Evolutionary conservation across 2,797 vertebrate species (phyloP).

Genomic region (Corythornis leucogaster): DNA sequence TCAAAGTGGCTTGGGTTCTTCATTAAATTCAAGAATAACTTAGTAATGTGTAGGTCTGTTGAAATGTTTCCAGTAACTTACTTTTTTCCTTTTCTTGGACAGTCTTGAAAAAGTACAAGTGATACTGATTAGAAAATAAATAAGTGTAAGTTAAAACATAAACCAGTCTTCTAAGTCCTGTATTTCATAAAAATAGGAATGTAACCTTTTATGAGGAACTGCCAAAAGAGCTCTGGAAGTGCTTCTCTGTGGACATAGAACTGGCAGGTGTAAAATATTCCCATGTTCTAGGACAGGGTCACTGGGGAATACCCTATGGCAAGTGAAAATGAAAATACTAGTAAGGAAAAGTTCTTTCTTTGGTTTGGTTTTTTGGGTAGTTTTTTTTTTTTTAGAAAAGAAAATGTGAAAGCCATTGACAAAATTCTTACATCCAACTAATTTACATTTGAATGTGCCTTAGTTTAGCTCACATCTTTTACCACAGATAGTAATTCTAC

Average conservation of each 20-base stretch:
- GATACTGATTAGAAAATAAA: slow-evolving; percentile 21
- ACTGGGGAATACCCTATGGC: background rate
- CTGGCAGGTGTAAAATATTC: background rate
- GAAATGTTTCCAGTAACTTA: background rate
- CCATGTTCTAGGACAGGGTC: background rate
- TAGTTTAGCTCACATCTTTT: background rate
- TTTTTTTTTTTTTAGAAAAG: background rate
- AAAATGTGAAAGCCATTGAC: background rate
- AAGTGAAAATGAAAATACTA: slow-evolving; percentile 11
- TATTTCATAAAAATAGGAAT: background rate
- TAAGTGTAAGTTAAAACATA: background rate
- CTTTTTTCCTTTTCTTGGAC: background rate
- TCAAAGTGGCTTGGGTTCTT: background rate
- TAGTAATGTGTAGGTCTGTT: background rate
- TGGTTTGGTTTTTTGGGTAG: background rate
- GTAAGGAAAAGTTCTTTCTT: background rate
- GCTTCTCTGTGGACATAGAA: background rate
- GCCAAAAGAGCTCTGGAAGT: background rate
- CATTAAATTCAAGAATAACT: background rate
- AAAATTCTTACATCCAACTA: slow-evolving; percentile 37
- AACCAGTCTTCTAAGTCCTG: background rate
- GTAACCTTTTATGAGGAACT: background rate
- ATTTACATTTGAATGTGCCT: slow-evolving; percentile 17
- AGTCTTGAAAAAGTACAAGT: background rate
- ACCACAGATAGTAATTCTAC: slow-evolving; percentile 35